Conservation (phyloP, 2,797 vertebrate genomes). For the Eremophila alpestris region DNA sequence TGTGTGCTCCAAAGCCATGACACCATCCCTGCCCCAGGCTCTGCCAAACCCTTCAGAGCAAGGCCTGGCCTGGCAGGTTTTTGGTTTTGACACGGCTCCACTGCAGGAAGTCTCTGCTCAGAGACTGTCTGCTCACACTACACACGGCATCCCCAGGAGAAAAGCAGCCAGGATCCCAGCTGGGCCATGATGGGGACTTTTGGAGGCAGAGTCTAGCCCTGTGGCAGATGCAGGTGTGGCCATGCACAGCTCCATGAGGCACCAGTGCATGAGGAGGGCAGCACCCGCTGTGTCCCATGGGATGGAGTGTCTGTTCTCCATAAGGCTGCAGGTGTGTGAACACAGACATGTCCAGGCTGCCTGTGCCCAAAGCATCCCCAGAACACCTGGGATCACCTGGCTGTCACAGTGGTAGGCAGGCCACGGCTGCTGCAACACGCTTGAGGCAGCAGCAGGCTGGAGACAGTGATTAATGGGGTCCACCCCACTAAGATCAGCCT, state of each 20-base stretch:
- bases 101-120: neutral
- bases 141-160: rapidly evolving
- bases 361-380: neutral
- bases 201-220: neutral
- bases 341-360: neutral
- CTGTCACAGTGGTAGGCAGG: rapidly evolving
- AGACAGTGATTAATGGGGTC: neutral
- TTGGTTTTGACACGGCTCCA: neutral
- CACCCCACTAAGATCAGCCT: neutral
- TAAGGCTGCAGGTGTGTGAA: neutral
- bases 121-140: neutral
- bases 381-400: neutral
- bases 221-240: rapidly evolving
- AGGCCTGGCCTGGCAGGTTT: neutral
- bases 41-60: neutral
- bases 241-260: rapidly evolving
- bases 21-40: neutral
- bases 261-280: rapidly evolving
- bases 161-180: neutral
- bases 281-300: rapidly evolving
- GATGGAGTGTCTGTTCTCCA: neutral
- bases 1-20: neutral
- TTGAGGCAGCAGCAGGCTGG: neutral
- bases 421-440: neutral
- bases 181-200: neutral